Evolutionary conservation across 2,113 vertebrate species (phyloP), one percentile per base, ranked within the genome.

Genomic region (Athene noctua): DNA sequence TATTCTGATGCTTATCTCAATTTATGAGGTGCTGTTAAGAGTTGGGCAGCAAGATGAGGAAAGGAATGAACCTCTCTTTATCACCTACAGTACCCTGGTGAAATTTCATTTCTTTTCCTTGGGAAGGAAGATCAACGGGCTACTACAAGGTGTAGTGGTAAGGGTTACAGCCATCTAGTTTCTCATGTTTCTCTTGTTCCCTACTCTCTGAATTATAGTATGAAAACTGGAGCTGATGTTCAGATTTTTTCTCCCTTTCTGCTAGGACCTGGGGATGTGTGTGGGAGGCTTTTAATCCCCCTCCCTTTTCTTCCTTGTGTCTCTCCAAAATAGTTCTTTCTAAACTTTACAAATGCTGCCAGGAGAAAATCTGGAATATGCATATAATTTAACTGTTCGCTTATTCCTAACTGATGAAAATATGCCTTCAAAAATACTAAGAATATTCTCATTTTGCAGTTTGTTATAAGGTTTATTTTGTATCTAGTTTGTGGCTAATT

Each of bases 301-400:
- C 68, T 74, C 72, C 74, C 75, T 92, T 77, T 88, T 86, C 61
- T 92, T 94, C 58, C 55, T 93, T 74, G 18, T 70, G 77, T 85
- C 59, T 19, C 51, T 95, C 82, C 67, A 94, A 94, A 92, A 77
- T 77, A 86, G 18, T 90, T 85, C 51, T 80, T 88, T 67, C 82
- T 96, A 38, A 92, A 90, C 79, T 95, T 80, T 49, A 51, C 51
- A 83, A 13, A 74, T 88, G 46, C 67, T 95, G 95, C 91, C 95
- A 94, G 84, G 73, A 94, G 71, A 88, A 92, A 87, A 87, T 85
- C 40, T 94, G 91, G 74, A 81, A 55, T 61, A 9, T 70, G 55
- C 22, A 0, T 74, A 34, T n/a, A 80, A 85, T 73, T 82, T 75
- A 84, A 61, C 54, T 91, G 25, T 87, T 95, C 46, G 38, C 20